Evolutionary conservation across 2,797 vertebrate genomes (phyloP), one percentile per base, ranked within the genome.

Genomic region (Lagodon rhomboides): DNA sequence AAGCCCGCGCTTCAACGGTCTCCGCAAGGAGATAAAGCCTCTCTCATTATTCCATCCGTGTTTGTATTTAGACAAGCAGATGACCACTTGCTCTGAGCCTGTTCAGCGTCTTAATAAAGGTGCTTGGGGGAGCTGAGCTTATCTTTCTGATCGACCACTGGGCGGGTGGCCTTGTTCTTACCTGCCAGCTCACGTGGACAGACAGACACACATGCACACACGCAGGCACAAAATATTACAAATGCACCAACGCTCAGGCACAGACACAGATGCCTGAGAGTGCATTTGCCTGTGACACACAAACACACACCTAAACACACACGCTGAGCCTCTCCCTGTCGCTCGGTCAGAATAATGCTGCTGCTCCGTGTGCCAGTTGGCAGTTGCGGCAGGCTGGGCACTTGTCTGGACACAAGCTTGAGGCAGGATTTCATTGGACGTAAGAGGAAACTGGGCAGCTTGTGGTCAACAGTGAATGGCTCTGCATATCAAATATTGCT

Each of bases 1-100:
- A 87, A 80, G 59, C 60, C 77, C 2, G 10, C 46, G 71, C 81
- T 76, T 73, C 71, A 53, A 60, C 25, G 51, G 34, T 70, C 61
- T 83, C 54, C 5, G 25, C 59, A 7, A 41, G 20, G 63, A 87
- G 87, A 91, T 87, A 85, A 87, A 85, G 47, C 71, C 44, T 71
- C 75, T 80, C 67, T 89, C 85, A 91, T 92, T 91, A 94, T 92
- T 92, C 77, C 8, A 5, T 62, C 77, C 67, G 51, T 85, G 81
- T 91, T 92, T 90, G 82, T 82, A 65, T 89, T 91, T 90, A 89
- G 84, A 88, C 78, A 84, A 77, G 89, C 80, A 85, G 82, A 85
- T 81, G 84, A 90, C 78, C 83, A 78, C 70, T 89, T 80, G 77
- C 85, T 84, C 86, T 58, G 74, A 82, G 67, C 23, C 84, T 73